Conservation (phyloP, 30 jellyfish, hydroid and myxozoan genomes). For the Aurelia aurita region DNA sequence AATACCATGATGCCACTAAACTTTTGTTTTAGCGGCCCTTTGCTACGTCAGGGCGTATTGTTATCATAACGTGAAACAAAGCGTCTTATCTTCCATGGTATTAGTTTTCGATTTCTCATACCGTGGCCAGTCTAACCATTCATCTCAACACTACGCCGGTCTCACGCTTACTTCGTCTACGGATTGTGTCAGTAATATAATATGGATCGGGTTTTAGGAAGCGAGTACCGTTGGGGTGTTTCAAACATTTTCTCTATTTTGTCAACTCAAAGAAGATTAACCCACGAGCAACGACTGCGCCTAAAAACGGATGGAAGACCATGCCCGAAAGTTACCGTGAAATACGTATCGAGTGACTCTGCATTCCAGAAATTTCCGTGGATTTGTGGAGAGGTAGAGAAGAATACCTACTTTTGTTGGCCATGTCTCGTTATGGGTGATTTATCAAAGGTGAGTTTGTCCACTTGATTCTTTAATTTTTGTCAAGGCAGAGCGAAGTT, state of each 20-base stretch:
- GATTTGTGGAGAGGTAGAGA: conserved; percentile 22
- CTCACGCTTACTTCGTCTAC: neutral
- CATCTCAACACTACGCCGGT: conserved; percentile 1
- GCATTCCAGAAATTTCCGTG: conserved; percentile 22
- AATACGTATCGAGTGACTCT: conserved; percentile 17
- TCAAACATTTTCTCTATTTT: conserved; percentile 12
- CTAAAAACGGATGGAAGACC: conserved; percentile 16
- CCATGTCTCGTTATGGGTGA: conserved; percentile 16
- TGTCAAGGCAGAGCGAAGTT: conserved; percentile 3
- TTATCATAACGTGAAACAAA: too few species aligned
- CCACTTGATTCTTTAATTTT: neutral
- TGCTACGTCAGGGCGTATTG: too few species aligned
- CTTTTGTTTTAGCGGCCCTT: too few species aligned
- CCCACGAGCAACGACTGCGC: conserved; percentile 15
- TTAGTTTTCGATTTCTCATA: too few species aligned
- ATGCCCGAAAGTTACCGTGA: too few species aligned
- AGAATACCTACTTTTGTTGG: too few species aligned
- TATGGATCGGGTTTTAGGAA: conserved; percentile 20
- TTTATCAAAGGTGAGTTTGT: conserved; percentile 15
- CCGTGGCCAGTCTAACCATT: conserved; percentile 28
- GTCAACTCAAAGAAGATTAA: conserved; percentile 16
- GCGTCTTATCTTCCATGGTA: too few species aligned
- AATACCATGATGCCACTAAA: too few species aligned
- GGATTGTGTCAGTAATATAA: neutral
- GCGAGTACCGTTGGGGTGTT: neutral